Conservation (phyloP, 2,113 vertebrate genomes). For the Haemorhous mexicanus region DNA sequence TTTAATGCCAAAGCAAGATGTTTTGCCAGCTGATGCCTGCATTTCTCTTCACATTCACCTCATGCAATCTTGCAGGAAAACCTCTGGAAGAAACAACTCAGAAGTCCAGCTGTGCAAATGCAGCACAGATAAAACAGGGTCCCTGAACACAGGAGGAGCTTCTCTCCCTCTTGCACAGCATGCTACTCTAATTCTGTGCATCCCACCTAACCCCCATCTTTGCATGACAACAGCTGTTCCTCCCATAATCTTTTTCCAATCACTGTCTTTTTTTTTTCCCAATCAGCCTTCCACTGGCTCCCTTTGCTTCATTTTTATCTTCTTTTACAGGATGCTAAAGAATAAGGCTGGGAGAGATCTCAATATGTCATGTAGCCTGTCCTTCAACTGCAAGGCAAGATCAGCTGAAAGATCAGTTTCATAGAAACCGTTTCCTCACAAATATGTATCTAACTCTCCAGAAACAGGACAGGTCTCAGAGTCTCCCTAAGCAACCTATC, state of each 20-base stretch:
- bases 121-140: not conserved
- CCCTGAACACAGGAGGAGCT: not conserved
- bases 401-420: not conserved
- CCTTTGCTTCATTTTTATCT: not conserved
- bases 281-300: not conserved
- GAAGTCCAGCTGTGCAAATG: not conserved
- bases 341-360: not conserved
- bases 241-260: not conserved
- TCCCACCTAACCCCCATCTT: not conserved
- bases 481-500: not conserved
- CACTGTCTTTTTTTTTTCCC: not conserved
- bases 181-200: not conserved
- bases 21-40: not conserved
- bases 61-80: not conserved
- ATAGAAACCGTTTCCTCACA: not conserved
- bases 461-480: not conserved
- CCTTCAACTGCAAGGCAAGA: not conserved
- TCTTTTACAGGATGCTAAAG: not conserved
- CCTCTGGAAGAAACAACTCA: not conserved
- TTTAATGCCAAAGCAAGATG: not conserved
- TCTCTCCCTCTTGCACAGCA: not conserved
- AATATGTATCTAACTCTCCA: not conserved
- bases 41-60: not conserved
- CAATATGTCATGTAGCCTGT: not conserved
- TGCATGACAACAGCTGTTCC: not conserved